Conservation (phyloP, 2,113 vertebrate genomes). For the Oenanthe oenanthe region DNA sequence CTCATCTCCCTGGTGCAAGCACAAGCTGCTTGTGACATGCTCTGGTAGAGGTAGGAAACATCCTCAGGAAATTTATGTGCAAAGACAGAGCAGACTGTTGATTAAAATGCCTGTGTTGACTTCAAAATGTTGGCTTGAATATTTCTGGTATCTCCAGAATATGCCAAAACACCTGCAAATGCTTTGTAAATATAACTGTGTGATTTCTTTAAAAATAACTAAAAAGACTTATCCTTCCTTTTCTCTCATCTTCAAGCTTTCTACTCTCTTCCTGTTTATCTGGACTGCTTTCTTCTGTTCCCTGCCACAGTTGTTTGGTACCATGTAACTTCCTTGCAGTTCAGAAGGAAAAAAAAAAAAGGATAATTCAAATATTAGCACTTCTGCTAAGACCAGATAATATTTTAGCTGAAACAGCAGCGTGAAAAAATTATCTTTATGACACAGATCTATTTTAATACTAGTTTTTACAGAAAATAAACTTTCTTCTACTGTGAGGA, state of each 20-base stretch:
- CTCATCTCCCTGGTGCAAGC: background rate
- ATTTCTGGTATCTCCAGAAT: background rate
- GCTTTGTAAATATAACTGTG: background rate
- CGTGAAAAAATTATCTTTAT: background rate
- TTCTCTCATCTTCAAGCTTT: background rate
- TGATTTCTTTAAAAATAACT: background rate
- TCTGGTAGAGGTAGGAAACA: slow-evolving; percentile 7
- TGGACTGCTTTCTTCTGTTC: background rate
- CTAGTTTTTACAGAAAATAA: background rate
- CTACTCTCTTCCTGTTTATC: background rate
- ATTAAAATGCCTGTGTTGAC: background rate
- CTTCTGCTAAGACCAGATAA: background rate
- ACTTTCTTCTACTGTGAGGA: background rate
- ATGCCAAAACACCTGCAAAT: background rate
- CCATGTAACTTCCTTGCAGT: background rate
- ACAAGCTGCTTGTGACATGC: background rate
- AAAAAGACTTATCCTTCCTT: background rate
- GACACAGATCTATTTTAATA: background rate
- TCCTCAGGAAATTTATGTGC: background rate
- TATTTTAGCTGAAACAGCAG: background rate
- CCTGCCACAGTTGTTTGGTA: background rate
- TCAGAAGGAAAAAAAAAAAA: background rate
- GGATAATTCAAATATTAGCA: background rate
- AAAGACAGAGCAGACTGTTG: background rate
- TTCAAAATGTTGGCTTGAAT: background rate